These are phyloP conservation scores for Herminia tarsipennalis DNA, from an alignment of 2,888 invertebrate species.

Conservation along the genomic window DNA sequence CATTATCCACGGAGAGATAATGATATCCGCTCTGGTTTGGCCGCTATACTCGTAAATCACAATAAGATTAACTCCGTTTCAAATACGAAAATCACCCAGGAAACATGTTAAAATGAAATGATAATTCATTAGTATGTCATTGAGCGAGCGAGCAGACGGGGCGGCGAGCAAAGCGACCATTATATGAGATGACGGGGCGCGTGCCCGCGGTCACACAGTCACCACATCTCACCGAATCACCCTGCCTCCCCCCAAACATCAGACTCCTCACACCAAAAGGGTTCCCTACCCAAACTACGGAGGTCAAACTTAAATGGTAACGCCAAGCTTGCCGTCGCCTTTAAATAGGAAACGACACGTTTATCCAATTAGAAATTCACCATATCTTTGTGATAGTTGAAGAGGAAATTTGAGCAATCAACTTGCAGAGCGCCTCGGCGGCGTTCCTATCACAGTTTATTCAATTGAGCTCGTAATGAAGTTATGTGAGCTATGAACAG, in stretches of 20 bases:
- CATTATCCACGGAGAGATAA: slow-evolving; percentile 38
- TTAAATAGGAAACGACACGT: slow-evolving; percentile 86
- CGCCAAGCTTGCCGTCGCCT: slow-evolving; percentile 78
- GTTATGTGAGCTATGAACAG: slow-evolving; percentile 78
- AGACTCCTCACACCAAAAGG: slow-evolving; percentile 40
- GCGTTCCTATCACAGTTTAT: slow-evolving; percentile 84
- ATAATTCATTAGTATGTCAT: slow-evolving; percentile 79
- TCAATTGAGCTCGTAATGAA: slow-evolving; percentile 85
- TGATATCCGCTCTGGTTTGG: slow-evolving; percentile 40
- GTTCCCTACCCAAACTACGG: slow-evolving; percentile 49
- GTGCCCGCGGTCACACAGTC: slow-evolving; percentile 66
- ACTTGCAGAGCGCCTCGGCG: slow-evolving; percentile 81
- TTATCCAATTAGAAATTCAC: slow-evolving; percentile 86
- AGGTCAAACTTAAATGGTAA: slow-evolving; percentile 72
- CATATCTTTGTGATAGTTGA: slow-evolving; percentile 86
- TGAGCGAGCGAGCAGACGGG: slow-evolving; percentile 64
- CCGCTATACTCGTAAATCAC: slow-evolving; percentile 49
- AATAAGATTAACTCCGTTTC: slow-evolving; percentile 55
- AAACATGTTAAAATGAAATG: slow-evolving; percentile 69
- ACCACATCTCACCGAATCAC: slow-evolving; percentile 45
- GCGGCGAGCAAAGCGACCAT: slow-evolving; percentile 64
- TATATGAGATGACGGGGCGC: slow-evolving; percentile 82
- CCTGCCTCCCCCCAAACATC: slow-evolving; percentile 43
- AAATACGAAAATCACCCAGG: slow-evolving; percentile 71
- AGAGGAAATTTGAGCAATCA: slow-evolving; percentile 86